Percentiles rank a stretch among this genome's conserved stretches.
Evolutionary conservation across 2,888 invertebrate species (phyloP).

Genomic region (Diarsia dahlii): DNA sequence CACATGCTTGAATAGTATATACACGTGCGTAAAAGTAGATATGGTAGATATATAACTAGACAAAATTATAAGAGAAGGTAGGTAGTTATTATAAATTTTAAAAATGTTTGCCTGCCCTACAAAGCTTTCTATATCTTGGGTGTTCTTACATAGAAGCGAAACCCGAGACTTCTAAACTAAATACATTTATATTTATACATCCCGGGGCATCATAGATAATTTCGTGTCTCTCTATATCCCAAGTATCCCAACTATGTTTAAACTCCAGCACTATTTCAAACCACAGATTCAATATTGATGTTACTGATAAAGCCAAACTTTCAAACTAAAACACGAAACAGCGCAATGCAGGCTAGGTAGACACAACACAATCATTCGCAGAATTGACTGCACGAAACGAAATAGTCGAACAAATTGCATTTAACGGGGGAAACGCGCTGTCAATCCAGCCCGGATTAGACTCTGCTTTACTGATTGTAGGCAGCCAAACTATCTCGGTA

Average conservation of each 20-base stretch:
- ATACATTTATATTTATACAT: background rate
- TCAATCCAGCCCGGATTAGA: conserved; percentile 36
- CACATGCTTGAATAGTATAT: too few relatives aligned
- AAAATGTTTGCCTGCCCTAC: too few relatives aligned
- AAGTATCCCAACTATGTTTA: background rate
- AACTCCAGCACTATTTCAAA: conserved; percentile 15
- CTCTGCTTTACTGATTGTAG: conserved; percentile 21
- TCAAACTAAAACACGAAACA: conserved; percentile 14
- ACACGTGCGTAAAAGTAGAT: too few relatives aligned
- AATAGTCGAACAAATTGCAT: conserved; percentile 44
- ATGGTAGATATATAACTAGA: too few relatives aligned
- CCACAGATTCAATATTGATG: background rate
- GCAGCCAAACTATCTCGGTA: conserved; percentile 15
- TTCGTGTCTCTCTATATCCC: too few relatives aligned
- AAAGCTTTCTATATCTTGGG: too few relatives aligned
- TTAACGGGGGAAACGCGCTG: conserved; percentile 41
- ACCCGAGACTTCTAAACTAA: background rate
- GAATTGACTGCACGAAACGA: conserved; percentile 48
- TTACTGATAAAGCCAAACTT: conserved; percentile 26
- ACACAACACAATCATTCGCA: conserved; percentile 30
- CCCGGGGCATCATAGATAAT: background rate
- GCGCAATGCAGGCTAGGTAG: conserved; percentile 35
- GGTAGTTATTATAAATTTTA: too few relatives aligned
- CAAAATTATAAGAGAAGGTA: too few relatives aligned
- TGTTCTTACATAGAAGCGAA: too few relatives aligned